Base-by-base conservation (phyloP, 2,888 invertebrate species). In the Boloria selene region DNA sequence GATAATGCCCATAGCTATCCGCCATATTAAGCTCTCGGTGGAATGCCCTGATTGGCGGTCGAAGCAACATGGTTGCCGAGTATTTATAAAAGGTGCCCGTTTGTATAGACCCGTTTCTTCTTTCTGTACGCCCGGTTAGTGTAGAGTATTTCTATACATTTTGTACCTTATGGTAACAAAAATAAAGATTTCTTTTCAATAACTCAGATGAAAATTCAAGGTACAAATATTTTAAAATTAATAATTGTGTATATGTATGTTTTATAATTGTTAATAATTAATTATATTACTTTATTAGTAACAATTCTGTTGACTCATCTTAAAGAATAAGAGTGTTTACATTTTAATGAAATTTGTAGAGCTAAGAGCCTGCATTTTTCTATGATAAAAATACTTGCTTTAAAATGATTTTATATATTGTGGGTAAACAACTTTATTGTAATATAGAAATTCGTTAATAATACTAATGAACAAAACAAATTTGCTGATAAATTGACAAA, bases 11-110 rank as follows among this genome's bases (percentile, higher is more conserved):
- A 79, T 81, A 79, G 77, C 79, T 79, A 80, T 75, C 84, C 85
- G 88, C 91, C 92, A 90, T 91, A 75, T 70, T 81, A 74, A 77
- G 81, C 75, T 71, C 69, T 71, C 73, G 70, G 73, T 73, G 73
- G 76, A 76, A 72, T 78, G 82, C 74, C 74, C 78, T 85, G 83
- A 91, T 92, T 92, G 91, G 92, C 75, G 75, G 73, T 71, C 72
- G 65, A 71, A 68, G 72, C 82, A 90, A 90, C 79, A 92, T 92
- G 92, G 91, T 85, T 79, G 86, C 82, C 82, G 70, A 58, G 71
- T 77, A 77, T 77, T 77, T 77, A 75, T 77, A 77, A 76, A 75
- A 75, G 77, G 73, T 70, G 74, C 71, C 67, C 71, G 74, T 70
- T 71, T 65, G 69, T 72, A 69, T 69, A 70, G 73, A 74, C 74